Base-by-base conservation (phyloP, 2,113 vertebrate genomes). In the Lathamus discolor region DNA sequence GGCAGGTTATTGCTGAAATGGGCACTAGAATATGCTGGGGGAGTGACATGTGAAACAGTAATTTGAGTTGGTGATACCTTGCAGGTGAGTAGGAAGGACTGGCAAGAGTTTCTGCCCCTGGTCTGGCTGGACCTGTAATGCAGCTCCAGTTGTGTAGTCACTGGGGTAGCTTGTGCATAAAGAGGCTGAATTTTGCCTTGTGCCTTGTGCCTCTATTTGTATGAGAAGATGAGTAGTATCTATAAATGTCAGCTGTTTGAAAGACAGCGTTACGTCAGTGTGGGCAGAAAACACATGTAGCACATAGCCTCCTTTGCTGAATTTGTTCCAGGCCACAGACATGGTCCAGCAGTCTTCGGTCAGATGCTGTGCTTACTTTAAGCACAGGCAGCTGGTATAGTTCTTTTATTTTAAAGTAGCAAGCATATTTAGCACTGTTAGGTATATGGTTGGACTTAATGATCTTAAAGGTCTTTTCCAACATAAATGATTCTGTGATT, bases 51-150 rank as follows among this genome's bases (percentile, higher is more conserved):
- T 20, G 54, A 76, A 77, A 51, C 35, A 68, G 33, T 35, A 35
- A 59, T 59, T 59, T 35, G 33, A 35, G 99, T 99, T 97, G 7
- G 92, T 87, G 59, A 44, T 46, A 3, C 64, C 39, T 33, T 14
- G 27, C 1, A 6, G 59, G 33, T 23, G 22, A 61, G 41, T 7
- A 52, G 83, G 28, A 27, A 39, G 1, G 15, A 24, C n/a, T 57
- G 51, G 13, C 35, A 24, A 3, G 8, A 6, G 10, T 27, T 93
- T 37, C 55, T 88, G 46, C 44, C 17, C 31, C 33, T 75, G 9
- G 17, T 29, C 48, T 63, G 5, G 4, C 69, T 27, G 37, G 4
- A 75, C 57, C 48, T 18, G 4, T 29, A 19, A 24, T 1, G 16
- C 64, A 80, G 55, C 51, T 49, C 54, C 48, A 19, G 1, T 29